Base-by-base conservation (phyloP, 2,797 vertebrate species). In the Urocyon cinereoargenteus region DNA sequence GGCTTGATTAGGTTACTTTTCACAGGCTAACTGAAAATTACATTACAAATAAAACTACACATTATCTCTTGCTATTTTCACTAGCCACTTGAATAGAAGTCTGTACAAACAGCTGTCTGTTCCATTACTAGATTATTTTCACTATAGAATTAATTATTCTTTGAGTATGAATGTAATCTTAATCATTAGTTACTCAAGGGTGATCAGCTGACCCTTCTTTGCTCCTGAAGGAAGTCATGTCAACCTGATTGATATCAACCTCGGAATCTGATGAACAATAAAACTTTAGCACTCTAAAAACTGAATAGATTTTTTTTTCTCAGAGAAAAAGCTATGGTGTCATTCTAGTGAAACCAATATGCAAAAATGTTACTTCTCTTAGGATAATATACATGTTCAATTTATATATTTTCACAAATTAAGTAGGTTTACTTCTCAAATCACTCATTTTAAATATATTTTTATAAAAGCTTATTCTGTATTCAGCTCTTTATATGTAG, bases 1-100 rank as follows among this genome's bases (percentile, higher is more conserved):
- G 73, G 14, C 90, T 94, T 96, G 90, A 97, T 94, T 90, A 88
- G 40, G 34, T 85, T 93, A 68, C 31, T 96, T 84, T 86, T 91
- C 49, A 94, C 15, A 91, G 57, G n/a, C n/a, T 77, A 82, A 68
- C 34, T 87, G 36, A 86, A 92, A 96, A 96, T 22, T 28, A 2
- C 55, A 95, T 90, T 93, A 77, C 24, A 82, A 95, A 55, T 59
- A 91, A 87, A 57, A 97, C 34, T 78, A 57, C 8, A 40, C 55
- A 62, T 55, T 84, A 26, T 34, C 28, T 89, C n/a, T 85, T 79
- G 31, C 45, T 51, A 68, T 83, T 91, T 92, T 64, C 11, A 62
- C 28, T 81, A 81, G 55, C 49, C 49, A 53, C n/a, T 82, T 62
- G 88, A 79, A 90, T 73, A 88, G 13, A 96, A 77, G 61, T 84